Conservation (phyloP, 1,140 invertebrate genomes). For the Drosophila sp. region DNA sequence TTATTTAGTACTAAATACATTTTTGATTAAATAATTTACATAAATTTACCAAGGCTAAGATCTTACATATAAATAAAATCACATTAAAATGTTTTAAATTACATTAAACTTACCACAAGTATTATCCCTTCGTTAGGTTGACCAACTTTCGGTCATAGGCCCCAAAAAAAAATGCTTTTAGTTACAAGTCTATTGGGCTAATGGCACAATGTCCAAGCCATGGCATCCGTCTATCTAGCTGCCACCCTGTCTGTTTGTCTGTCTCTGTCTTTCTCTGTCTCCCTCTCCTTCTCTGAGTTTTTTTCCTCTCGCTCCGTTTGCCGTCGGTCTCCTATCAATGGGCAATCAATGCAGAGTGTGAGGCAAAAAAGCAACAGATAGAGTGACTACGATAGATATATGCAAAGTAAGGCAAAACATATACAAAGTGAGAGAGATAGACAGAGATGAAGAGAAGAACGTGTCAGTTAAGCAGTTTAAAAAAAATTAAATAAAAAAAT, state of each 20-base stretch:
- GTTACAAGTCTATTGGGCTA: conserved; percentile 22
- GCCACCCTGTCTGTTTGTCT: conserved; percentile 2
- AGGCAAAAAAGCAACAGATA: conserved; percentile 23
- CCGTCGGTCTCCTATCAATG: conserved; percentile 48
- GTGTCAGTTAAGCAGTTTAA: conserved; percentile 33
- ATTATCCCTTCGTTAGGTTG: conserved; percentile 4
- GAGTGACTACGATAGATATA: conserved; percentile 28
- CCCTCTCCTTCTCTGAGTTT: background rate
- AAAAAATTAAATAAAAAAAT: conserved; percentile 38
- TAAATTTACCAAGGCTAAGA: too few relatives aligned
- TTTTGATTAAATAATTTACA: too few relatives aligned
- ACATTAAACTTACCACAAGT: background rate
- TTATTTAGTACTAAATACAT: too few relatives aligned
- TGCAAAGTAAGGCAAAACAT: background rate
- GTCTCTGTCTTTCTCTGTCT: conserved; percentile 1
- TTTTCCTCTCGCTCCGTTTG: too few relatives aligned
- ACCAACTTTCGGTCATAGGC: conserved; percentile 15
- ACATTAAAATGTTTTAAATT: conserved; percentile 1
- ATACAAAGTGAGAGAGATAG: background rate
- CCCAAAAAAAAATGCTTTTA: background rate
- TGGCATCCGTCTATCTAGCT: conserved; percentile 9
- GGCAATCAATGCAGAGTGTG: conserved; percentile 46
- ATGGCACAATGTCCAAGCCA: conserved; percentile 33
- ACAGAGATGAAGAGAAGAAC: background rate
- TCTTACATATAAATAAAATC: background rate